Conservation (phyloP, 2,888 invertebrate species). For the Mylabris sibirica region DNA sequence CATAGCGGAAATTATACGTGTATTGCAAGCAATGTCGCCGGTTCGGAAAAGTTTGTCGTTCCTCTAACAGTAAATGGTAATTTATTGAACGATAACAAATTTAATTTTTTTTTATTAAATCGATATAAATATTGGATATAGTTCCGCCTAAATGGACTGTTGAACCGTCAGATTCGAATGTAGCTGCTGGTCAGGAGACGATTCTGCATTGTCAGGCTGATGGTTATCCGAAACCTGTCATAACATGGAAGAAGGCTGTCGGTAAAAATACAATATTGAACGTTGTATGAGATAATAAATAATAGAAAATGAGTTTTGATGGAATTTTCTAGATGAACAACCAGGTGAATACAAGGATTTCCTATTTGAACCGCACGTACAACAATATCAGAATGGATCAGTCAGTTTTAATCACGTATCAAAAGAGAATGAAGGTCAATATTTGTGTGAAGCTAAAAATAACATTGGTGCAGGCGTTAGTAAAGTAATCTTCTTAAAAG, state of each 20-base stretch:
- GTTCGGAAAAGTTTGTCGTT: slow-evolving; percentile 78
- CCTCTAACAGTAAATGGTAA: slow-evolving; percentile 84
- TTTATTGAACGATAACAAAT: background rate
- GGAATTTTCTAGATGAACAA: slow-evolving; percentile 64
- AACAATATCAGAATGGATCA: slow-evolving; percentile 83
- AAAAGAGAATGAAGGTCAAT: slow-evolving; percentile 89
- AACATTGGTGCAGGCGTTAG: slow-evolving; percentile 90
- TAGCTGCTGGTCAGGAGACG: slow-evolving; percentile 83
- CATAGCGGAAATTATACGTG: slow-evolving; percentile 94
- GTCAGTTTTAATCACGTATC: slow-evolving; percentile 82
- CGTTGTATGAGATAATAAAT: background rate
- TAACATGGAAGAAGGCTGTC: slow-evolving; percentile 89
- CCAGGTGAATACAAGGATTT: slow-evolving; percentile 85
- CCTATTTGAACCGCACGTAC: slow-evolving; percentile 79
- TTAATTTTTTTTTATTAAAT: slow-evolving; percentile 3
- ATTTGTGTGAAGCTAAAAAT: slow-evolving; percentile 92
- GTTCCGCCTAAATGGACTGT: slow-evolving; percentile 91
- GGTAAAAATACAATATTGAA: slow-evolving; percentile 64
- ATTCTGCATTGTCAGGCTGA: slow-evolving; percentile 88
- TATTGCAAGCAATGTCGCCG: slow-evolving; percentile 87
- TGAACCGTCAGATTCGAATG: slow-evolving; percentile 84
- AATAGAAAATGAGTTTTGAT: slow-evolving; percentile 4
- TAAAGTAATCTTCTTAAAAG: slow-evolving; percentile 89
- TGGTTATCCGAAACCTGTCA: slow-evolving; percentile 87
- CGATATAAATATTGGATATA: slow-evolving; percentile 52